Evolutionary conservation across 2,797 vertebrate genomes (phyloP).

Genomic region (Falco naumanni): DNA sequence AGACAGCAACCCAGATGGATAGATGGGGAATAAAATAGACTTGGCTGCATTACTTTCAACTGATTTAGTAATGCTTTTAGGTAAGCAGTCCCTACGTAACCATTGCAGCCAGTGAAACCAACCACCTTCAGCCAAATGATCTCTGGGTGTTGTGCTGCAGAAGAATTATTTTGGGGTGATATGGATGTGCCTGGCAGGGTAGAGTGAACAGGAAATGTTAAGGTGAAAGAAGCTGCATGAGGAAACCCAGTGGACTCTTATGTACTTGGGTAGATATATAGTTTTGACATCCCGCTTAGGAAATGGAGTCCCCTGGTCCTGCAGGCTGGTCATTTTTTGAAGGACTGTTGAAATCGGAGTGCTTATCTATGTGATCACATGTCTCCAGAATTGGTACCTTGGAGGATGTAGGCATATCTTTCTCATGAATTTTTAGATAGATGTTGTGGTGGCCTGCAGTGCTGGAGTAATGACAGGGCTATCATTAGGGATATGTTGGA

Average conservation of each 20-base stretch:
- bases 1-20: background rate
- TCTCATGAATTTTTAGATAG: background rate
- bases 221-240: background rate
- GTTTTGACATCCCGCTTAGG: background rate
- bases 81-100: background rate
- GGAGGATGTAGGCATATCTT: conserved; percentile 6
- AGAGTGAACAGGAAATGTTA: background rate
- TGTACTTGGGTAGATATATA: background rate
- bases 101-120: conserved; percentile 18
- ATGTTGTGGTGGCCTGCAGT: background rate
- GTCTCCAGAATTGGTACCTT: background rate
- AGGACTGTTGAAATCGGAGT: background rate
- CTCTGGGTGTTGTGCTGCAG: background rate
- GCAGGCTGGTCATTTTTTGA: background rate
- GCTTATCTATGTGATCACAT: background rate
- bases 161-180: conserved; percentile 21
- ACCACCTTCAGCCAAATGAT: background rate
- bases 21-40: background rate
- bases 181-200: background rate
- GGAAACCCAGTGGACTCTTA: background rate
- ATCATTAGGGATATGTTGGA: background rate
- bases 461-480: conserved; percentile 13
- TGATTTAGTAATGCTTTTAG: conserved; percentile 4
- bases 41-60: conserved; percentile 16
- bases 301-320: background rate